Conservation (phyloP, 2,113 vertebrate genomes). For the Hippocampus barbouri region DNA sequence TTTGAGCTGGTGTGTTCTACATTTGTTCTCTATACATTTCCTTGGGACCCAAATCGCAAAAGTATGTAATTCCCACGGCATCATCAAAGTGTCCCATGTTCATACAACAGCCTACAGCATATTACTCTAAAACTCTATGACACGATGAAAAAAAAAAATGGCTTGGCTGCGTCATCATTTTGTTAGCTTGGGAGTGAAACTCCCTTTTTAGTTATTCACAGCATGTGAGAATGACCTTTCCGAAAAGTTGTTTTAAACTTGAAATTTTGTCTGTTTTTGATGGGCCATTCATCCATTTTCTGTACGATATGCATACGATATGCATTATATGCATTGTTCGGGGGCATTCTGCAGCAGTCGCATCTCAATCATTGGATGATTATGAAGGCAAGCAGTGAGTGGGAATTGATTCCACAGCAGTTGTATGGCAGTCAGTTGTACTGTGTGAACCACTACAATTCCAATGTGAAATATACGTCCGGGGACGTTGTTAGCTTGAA, state of each 20-base stretch:
- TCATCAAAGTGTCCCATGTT: background rate
- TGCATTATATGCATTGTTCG: background rate
- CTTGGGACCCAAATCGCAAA: background rate
- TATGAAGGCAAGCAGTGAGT: too few relatives aligned
- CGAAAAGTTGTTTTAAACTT: background rate
- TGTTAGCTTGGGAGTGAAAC: background rate
- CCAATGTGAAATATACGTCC: background rate
- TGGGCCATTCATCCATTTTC: background rate
- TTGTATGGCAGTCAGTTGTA: too few relatives aligned
- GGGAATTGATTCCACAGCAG: too few relatives aligned
- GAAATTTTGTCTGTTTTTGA: background rate
- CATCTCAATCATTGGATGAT: background rate
- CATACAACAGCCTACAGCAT: background rate
- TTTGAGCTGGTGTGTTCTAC: slow-evolving; percentile 2
- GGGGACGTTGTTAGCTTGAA: slow-evolving; percentile 16
- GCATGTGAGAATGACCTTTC: background rate
- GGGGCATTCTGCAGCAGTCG: background rate
- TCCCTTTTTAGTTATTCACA: background rate
- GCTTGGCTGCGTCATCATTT: background rate
- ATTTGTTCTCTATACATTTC: background rate
- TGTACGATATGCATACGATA: background rate
- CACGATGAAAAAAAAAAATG: background rate
- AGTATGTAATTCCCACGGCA: background rate
- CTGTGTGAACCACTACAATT: background rate
- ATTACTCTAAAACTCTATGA: background rate